Evolutionary conservation across 2,888 invertebrate genomes (phyloP), one percentile per base, ranked within the genome.

Genomic region (Hartigia nigra): DNA sequence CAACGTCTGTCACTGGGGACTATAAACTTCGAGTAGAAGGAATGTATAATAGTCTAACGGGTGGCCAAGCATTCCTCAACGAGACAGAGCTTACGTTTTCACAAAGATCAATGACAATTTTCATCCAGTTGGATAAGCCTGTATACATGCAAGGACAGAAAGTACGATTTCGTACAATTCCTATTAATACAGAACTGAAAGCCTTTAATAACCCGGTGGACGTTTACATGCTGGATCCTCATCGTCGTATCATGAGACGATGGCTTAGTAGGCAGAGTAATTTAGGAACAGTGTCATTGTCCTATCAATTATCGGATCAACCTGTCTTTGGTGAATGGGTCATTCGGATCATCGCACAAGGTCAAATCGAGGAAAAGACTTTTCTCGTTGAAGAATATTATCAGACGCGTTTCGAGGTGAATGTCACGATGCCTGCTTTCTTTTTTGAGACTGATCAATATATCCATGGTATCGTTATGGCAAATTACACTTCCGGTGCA

Each of bases 311-410:
- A 78, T 97, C 98, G 0, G 97, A 98, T 91, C 98, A 98, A 90
- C 98, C 98, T 0, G 94, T 96, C 74, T 98, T 95, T 91, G 99
- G 98, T 12, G 96, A 97, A 89, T 99, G 98, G 98, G 95, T 94
- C 74, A 96, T 99, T 84, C 94, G 96, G 82, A 96, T 98, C 0
- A 94, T 96, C 84, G 98, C 98, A 0, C 96, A 97, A 89, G 97
- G 97, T 0, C 98, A 98, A 91, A 92, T 95, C 2, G 98, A 98
- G 92, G 96, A 97, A 90, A 94, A 96, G 70, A 94, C 94, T 77
- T 98, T 98, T 92, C 92, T 95, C 12, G 98, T 99, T 0, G 98
- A 98, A 90, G 98, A 98, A 92, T 98, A 98, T 92, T 98, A 98
- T 92, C 98, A 98, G 92, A 98, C 98, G 0, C 94, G 98, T 85